Evolutionary conservation across 2,888 invertebrate species (phyloP).

Genomic region (Halocaridina rubra): DNA sequence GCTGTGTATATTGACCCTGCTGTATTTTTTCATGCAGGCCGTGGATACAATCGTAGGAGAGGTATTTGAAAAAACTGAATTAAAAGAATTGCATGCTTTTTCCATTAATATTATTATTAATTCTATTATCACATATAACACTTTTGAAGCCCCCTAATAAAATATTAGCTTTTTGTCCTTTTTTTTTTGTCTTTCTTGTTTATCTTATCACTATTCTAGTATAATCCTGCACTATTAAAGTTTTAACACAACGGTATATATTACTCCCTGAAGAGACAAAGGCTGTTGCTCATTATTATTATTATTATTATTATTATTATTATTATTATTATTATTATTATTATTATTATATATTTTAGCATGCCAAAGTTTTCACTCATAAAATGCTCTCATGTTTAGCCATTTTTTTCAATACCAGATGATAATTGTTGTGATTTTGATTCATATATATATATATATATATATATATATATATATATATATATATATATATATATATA

Average conservation of each 20-base stretch:
- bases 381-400: no score
- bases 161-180: neutral
- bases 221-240: slow-evolving; percentile 26
- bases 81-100: slow-evolving; percentile 47
- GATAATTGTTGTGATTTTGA: no score
- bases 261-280: neutral
- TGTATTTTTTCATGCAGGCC: slow-evolving; percentile 58
- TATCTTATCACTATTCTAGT: slow-evolving; percentile 1
- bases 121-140: no score
- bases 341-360: neutral
- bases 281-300: neutral
- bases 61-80: slow-evolving; percentile 49
- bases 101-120: no score
- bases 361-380: neutral
- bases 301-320: neutral
- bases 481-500: no score
- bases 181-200: neutral
- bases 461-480: no score
- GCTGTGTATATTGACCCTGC: slow-evolving; percentile 51
- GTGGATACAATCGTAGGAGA: slow-evolving; percentile 55
- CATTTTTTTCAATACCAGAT: no score
- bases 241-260: neutral
- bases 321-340: slow-evolving; percentile 11
- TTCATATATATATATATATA: no score
- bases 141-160: no score